Evolutionary conservation across 2,797 vertebrate genomes (phyloP).

Genomic region (Telmatherina bonti): DNA sequence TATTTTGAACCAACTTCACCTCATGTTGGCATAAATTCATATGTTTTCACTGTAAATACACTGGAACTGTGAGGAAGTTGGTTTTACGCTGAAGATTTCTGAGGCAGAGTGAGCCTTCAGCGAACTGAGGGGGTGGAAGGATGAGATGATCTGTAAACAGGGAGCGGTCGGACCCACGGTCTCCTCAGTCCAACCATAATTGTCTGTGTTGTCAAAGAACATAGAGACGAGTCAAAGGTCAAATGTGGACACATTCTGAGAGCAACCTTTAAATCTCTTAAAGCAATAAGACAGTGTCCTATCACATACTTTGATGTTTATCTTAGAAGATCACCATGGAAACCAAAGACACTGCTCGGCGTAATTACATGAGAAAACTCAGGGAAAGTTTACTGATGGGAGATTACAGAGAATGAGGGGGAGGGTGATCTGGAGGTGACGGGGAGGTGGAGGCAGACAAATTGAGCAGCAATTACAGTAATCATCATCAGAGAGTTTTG

Average conservation of each 20-base stretch:
- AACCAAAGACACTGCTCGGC: constrained; percentile 58
- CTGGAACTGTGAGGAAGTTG: constrained; percentile 5
- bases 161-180: constrained; percentile 4
- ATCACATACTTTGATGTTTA: constrained; percentile 71
- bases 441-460: constrained; percentile 67
- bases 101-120: constrained; percentile 10
- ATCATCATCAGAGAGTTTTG: constrained; percentile 77
- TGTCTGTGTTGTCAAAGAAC: constrained; percentile 62
- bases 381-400: constrained; percentile 52
- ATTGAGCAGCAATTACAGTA: constrained; percentile 78
- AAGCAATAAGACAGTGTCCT: constrained; percentile 64
- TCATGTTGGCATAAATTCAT: constrained; percentile 11
- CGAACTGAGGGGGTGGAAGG: constrained; percentile 44
- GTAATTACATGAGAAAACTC: constrained; percentile 70
- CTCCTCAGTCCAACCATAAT: constrained; percentile 30
- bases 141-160: constrained; percentile 4
- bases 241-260: constrained; percentile 58
- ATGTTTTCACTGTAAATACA: background rate
- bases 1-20: constrained; percentile 18
- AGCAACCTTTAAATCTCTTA: constrained; percentile 46
- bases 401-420: constrained; percentile 33
- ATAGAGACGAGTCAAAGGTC: constrained; percentile 60
- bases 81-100: constrained; percentile 7
- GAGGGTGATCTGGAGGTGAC: constrained; percentile 22
- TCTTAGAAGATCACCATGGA: constrained; percentile 65